Evolutionary conservation across 2,888 invertebrate species (phyloP), one percentile per base, ranked within the genome.

Genomic region (Latrodectus elegans): DNA sequence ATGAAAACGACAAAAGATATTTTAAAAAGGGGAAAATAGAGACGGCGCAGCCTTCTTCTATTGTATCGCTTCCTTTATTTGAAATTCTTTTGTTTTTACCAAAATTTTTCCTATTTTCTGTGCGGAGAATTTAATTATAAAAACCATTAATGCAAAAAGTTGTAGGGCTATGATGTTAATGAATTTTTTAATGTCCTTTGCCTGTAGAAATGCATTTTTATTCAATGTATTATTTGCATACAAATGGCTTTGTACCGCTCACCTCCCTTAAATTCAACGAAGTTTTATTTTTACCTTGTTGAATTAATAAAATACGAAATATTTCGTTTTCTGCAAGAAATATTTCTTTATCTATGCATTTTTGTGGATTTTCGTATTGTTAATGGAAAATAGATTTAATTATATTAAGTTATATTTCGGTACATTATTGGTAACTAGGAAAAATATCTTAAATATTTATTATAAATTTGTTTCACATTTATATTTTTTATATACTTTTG

Each of bases 181-280:
- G 60, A 60, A 60, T 60, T 60, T 60, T 60, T 60, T 60, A 60
- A 60, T 60, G 12, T 60, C 60, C n/a, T 60, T 60, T 60, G 38
- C 38, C 9, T 11, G 6, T 60, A n/a, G 60, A 11, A 60, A 15
- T 60, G 60, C 12, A n/a, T 60, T 60, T 60, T 60, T 60, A 15
- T 12, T 60, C 60, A n/a, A 6, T n/a, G n/a, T 15, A 60, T 60
- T 60, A 60, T 60, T 60, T 60, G 60, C 60, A 60, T 60, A 60
- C n/a, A 60, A 60, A 60, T n/a, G 60, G n/a, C 14, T 12, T 60
- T 12, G 12, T n/a, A 60, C 11, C 14, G 60, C 10, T 10, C 60
- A 60, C 4, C 10, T 60, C n/a, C 9, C 10, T 60, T 60, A 12
- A 11, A 6, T 15, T 60, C 60, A 60, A 15, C 10, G 11, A n/a